Percentiles rank a stretch among this genome's conserved stretches.
Evolutionary conservation across 2,797 vertebrate genomes (phyloP).

Genomic region (Takifugu ocellatus): DNA sequence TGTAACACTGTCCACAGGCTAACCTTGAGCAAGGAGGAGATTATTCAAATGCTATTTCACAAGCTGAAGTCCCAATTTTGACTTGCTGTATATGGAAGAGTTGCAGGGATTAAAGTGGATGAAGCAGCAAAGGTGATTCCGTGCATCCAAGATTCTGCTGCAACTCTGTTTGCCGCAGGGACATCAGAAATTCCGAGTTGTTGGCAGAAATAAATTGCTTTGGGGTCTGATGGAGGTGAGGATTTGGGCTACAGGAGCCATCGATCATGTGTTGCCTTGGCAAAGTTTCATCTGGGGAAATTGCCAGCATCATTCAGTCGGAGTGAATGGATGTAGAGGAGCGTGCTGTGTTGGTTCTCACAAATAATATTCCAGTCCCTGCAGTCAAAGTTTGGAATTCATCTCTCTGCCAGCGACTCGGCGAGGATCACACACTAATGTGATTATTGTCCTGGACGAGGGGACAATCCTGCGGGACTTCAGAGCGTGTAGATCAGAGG

Average conservation of each 20-base stretch:
- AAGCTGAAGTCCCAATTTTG: constrained; percentile 33
- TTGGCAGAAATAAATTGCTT: constrained; percentile 67
- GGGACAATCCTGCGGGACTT: constrained; percentile 64
- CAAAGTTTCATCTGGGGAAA: constrained; percentile 68
- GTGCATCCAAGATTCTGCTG: constrained; percentile 11
- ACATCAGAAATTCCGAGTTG: constrained; percentile 45
- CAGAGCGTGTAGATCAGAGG: constrained; percentile 68
- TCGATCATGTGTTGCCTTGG: constrained; percentile 70
- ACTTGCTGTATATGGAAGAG: constrained; percentile 29
- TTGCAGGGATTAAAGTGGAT: constrained; percentile 34
- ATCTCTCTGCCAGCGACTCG: constrained; percentile 66
- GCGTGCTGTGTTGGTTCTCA: constrained; percentile 55
- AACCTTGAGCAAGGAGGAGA: constrained; percentile 28
- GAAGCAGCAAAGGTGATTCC: constrained; percentile 17
- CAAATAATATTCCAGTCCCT: constrained; percentile 69
- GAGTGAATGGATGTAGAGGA: constrained; percentile 54
- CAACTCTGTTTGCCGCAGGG: constrained; percentile 18
- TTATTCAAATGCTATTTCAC: constrained; percentile 51
- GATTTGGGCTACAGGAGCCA: constrained; percentile 68
- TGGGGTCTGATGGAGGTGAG: constrained; percentile 58
- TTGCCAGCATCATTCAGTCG: constrained; percentile 74
- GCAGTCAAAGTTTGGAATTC: constrained; percentile 61
- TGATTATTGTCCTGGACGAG: constrained; percentile 73
- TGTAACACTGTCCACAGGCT: constrained; percentile 69
- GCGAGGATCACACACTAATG: constrained; percentile 72